Evolutionary conservation across 2,113 vertebrate genomes (phyloP).

Genomic region (human): DNA sequence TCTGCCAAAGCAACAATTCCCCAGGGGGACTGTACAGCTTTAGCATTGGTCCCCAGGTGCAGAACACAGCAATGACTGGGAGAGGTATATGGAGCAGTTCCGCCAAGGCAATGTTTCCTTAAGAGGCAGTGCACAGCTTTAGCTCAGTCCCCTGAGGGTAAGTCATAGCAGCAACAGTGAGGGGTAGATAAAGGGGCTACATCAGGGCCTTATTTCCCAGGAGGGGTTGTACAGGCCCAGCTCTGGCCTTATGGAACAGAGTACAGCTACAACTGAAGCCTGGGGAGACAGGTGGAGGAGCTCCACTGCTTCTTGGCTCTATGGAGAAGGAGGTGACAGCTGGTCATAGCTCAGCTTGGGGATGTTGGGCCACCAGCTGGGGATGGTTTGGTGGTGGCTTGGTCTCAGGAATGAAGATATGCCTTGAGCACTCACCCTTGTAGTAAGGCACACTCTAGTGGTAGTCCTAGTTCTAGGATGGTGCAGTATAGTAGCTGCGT

Average conservation of each 20-base stretch:
- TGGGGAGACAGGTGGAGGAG: not conserved
- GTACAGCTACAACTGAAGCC: not conserved
- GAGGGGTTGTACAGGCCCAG: not conserved
- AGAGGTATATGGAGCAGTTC: not conserved
- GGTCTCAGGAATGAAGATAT: not conserved
- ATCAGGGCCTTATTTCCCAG: not conserved
- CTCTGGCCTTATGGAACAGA: not conserved
- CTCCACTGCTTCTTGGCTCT: not conserved
- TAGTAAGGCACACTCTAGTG: not conserved
- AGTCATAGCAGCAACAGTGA: not conserved
- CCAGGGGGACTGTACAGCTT: not conserved
- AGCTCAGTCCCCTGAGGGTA: not conserved
- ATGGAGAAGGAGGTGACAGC: not conserved
- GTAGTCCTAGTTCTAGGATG: not conserved
- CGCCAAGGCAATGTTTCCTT: not conserved
- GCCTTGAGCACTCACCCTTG: not conserved
- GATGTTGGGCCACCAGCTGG: not conserved
- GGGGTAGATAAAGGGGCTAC: not conserved
- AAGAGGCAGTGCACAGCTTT: not conserved
- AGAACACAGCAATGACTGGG: not conserved
- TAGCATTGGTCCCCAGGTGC: not conserved
- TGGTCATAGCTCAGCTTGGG: not conserved
- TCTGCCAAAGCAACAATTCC: not conserved
- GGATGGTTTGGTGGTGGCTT: not conserved
- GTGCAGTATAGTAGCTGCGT: not conserved